Conservation (phyloP, 2,113 vertebrate species). For the Cryptomyrus ogoouensis region DNA sequence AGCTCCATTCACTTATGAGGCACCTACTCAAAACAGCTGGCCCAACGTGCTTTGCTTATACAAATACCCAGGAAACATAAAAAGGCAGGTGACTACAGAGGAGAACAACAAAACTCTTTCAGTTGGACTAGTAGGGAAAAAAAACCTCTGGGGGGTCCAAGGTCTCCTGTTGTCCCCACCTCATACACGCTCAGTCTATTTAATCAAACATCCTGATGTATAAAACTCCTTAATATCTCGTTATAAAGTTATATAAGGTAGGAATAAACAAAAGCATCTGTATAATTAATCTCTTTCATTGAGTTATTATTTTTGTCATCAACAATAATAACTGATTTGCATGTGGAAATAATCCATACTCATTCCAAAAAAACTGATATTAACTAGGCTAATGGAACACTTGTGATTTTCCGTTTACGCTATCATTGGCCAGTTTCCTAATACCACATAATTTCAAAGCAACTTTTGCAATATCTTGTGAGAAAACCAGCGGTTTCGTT, state of each 20-base stretch:
- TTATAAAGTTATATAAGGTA: not conserved
- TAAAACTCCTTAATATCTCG: not conserved
- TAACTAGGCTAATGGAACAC: not conserved
- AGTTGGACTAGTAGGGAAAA: not conserved
- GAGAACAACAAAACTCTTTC: not conserved
- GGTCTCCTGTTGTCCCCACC: not conserved
- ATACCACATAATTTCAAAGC: not conserved
- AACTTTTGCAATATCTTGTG: not conserved
- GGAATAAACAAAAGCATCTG: not conserved
- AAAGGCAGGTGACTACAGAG: not conserved
- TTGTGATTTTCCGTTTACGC: not conserved
- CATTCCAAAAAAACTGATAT: not conserved
- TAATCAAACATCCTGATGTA: not conserved
- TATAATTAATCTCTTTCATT: not conserved
- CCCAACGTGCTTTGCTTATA: not conserved
- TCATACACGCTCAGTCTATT: not conserved
- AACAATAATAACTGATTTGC: not conserved
- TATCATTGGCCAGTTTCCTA: not conserved
- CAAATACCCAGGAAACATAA: not conserved
- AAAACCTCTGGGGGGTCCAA: not conserved
- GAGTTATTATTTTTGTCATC: not conserved
- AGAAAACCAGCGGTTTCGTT: not conserved
- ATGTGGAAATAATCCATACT: not conserved
- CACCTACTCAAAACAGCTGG: not conserved
- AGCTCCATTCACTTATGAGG: not conserved